Evolutionary conservation across 1,140 invertebrate genomes (phyloP).

Genomic region (Halotydeus destructor): DNA sequence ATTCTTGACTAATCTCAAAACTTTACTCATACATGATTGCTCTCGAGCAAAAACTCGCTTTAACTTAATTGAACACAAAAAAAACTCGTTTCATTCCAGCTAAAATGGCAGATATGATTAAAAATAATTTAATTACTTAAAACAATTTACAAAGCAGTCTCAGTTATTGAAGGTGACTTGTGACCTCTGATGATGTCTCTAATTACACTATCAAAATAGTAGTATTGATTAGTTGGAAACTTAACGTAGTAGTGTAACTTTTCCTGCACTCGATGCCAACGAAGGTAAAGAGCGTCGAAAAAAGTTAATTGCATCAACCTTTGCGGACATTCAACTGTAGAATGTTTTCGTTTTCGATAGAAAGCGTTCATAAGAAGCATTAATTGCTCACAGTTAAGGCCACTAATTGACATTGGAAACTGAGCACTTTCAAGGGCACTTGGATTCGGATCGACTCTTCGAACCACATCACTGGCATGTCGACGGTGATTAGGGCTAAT

Average conservation of each 20-base stretch:
- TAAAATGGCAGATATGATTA: too few species aligned
- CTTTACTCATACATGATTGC: too few species aligned
- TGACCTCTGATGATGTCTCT: too few species aligned
- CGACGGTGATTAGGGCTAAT: neutral
- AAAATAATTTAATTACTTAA: too few species aligned
- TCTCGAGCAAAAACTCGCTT: too few species aligned
- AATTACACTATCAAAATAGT: slow-evolving; percentile 10
- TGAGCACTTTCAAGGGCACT: neutral
- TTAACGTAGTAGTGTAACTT: slow-evolving; percentile 3
- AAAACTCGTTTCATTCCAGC: too few species aligned
- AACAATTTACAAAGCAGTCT: too few species aligned
- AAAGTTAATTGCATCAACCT: slow-evolving; percentile 9
- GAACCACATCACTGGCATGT: neutral
- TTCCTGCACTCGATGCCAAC: slow-evolving; percentile 5
- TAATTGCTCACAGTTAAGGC: slow-evolving; percentile 1
- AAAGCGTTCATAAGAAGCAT: slow-evolving; percentile 6
- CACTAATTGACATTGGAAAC: neutral
- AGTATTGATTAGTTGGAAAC: neutral
- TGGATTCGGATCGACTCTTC: neutral
- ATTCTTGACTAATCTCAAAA: too few species aligned
- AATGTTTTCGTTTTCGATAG: neutral
- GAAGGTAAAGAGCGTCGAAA: slow-evolving; percentile 12
- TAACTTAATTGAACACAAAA: too few species aligned
- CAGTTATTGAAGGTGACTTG: too few species aligned
- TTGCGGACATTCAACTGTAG: neutral